These are phyloP conservation scores for Lordiphosa andalusiaca DNA, from an alignment of 2,888 invertebrate genomes.

Conservation along the genomic window DNA sequence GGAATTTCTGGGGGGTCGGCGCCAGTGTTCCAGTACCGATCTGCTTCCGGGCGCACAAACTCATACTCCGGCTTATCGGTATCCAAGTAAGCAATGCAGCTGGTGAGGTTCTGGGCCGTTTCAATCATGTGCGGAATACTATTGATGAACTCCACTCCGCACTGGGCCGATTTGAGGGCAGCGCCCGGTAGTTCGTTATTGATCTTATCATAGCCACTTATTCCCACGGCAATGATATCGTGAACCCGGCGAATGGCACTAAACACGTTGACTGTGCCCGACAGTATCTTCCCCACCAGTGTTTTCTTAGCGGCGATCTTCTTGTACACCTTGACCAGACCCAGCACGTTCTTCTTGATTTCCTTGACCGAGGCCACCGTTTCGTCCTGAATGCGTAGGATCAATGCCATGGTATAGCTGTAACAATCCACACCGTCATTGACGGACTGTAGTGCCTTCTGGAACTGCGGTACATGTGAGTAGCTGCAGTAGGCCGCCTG, in stretches of 20 bases:
- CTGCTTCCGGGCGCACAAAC: constrained; percentile 60
- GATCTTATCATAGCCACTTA: constrained; percentile 50
- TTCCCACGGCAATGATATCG: constrained; percentile 57
- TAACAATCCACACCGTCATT: constrained; percentile 71
- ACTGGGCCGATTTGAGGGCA: constrained; percentile 34
- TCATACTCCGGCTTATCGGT: constrained; percentile 52
- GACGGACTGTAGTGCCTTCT: constrained; percentile 57
- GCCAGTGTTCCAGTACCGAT: constrained; percentile 64
- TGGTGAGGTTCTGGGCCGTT: constrained; percentile 61
- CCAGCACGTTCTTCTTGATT: constrained; percentile 51
- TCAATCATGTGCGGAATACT: constrained; percentile 66
- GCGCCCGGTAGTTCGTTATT: constrained; percentile 61
- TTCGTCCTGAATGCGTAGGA: constrained; percentile 59
- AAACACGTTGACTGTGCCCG: constrained; percentile 57
- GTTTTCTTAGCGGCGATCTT: constrained; percentile 67
- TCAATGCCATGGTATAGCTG: constrained; percentile 49
- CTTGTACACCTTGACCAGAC: constrained; percentile 68
- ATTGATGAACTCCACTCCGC: constrained; percentile 47
- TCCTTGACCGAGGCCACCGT: constrained; percentile 61
- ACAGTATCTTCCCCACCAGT: constrained; percentile 67
- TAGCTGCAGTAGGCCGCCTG: constrained; percentile 73
- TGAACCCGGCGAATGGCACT: constrained; percentile 57
- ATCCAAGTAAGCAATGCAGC: constrained; percentile 59
- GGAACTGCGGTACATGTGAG: constrained; percentile 67
- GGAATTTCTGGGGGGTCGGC: constrained; percentile 42